Evolutionary conservation across 2,113 vertebrate genomes (phyloP).

Genomic region (Tinamus guttatus): DNA sequence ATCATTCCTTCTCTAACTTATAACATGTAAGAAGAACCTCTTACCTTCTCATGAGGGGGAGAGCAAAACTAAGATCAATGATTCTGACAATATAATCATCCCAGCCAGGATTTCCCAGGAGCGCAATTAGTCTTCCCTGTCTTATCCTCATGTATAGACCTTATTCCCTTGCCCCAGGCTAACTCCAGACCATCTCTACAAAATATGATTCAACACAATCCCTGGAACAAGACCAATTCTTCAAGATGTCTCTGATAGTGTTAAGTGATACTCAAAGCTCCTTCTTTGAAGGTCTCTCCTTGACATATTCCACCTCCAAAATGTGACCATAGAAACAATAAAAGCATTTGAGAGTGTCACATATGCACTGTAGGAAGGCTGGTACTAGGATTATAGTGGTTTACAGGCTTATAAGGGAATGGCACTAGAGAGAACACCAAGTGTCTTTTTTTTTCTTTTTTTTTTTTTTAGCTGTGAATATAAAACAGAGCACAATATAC

Average conservation of each 20-base stretch:
- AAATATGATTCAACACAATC: not conserved
- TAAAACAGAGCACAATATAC: not conserved
- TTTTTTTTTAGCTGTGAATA: not conserved
- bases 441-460: not conserved
- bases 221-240: not conserved
- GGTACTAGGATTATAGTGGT: not conserved
- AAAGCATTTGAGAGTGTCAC: not conserved
- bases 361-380: not conserved
- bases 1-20: not conserved
- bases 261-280: not conserved
- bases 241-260: not conserved
- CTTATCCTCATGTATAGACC: not conserved
- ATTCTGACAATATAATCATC: constrained; percentile 35
- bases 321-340: not conserved
- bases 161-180: not conserved
- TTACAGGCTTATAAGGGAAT: not conserved
- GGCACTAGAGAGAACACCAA: not conserved
- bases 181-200: constrained; percentile 9
- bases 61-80: constrained; percentile 35
- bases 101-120: constrained; percentile 5
- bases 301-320: not conserved
- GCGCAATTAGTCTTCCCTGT: constrained; percentile 20
- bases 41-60: not conserved
- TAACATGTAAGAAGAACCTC: not conserved
- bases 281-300: not conserved